Conservation (phyloP, 2,797 vertebrate species). For the Pteropus rufus region DNA sequence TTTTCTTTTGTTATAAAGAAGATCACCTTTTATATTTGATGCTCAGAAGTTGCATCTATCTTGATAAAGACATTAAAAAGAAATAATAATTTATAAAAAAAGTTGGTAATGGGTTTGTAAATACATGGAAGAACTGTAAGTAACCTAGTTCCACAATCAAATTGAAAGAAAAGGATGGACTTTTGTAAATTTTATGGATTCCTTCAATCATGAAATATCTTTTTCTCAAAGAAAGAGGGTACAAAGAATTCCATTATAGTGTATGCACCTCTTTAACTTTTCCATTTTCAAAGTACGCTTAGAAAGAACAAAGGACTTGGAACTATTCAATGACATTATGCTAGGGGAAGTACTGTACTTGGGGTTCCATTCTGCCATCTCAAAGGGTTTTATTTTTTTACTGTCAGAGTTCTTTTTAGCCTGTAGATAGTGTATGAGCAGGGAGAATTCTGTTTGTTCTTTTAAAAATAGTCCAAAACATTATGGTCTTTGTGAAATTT, state of each 20-base stretch:
- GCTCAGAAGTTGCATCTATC: constrained; percentile 33
- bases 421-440: constrained; percentile 77
- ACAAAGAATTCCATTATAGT: constrained; percentile 78
- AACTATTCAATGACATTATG: constrained; percentile 80
- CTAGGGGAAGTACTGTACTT: constrained; percentile 78
- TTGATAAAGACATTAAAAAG: constrained; percentile 41
- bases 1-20: constrained; percentile 51
- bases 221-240: constrained; percentile 66
- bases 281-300: constrained; percentile 79
- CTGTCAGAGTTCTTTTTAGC: constrained; percentile 81
- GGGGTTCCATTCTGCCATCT: constrained; percentile 82
- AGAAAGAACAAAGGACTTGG: constrained; percentile 81
- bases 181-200: constrained; percentile 67
- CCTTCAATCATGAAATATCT: constrained; percentile 71
- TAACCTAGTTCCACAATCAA: constrained; percentile 51
- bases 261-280: constrained; percentile 80
- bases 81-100: not conserved
- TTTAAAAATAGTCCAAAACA: constrained; percentile 83
- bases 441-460: constrained; percentile 83
- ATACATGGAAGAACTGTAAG: constrained; percentile 28
- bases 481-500: constrained; percentile 80
- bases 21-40: constrained; percentile 62
- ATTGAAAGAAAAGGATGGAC: constrained; percentile 8
- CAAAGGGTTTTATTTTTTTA: constrained; percentile 82
- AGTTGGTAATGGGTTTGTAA: constrained; percentile 66